These are phyloP conservation scores for Sebastes minor DNA, from an alignment of 2,797 vertebrate genomes.

Conservation along the genomic window DNA sequence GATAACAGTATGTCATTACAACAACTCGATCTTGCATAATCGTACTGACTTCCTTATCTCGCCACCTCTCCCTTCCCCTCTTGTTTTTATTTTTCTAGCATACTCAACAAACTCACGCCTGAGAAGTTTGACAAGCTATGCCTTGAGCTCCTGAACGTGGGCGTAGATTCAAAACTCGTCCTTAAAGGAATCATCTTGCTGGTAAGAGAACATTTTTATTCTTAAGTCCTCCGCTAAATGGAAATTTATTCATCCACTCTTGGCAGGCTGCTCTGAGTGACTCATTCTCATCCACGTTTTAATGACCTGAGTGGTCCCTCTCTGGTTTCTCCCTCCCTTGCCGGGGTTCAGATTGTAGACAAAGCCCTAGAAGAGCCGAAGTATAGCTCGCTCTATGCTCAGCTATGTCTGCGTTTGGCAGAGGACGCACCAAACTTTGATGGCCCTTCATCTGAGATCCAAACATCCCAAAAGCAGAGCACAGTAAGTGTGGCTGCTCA, in stretches of 20 bases:
- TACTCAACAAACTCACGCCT: slow-evolving; percentile 99
- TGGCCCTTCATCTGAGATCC: slow-evolving; percentile 96
- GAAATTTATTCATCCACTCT: slow-evolving; percentile 9
- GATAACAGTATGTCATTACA: neutral
- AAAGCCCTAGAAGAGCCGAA: slow-evolving; percentile 99
- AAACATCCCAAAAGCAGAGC: slow-evolving; percentile 99
- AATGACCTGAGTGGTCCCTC: slow-evolving; percentile 15
- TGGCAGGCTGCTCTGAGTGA: slow-evolving; percentile 21
- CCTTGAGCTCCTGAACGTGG: slow-evolving; percentile 99
- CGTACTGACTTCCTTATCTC: neutral
- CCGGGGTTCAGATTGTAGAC: slow-evolving; percentile 92
- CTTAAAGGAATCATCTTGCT: slow-evolving; percentile 99
- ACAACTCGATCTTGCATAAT: neutral
- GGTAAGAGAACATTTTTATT: slow-evolving; percentile 80
- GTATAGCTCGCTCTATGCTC: slow-evolving; percentile 99
- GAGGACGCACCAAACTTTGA: slow-evolving; percentile 99
- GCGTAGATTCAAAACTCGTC: slow-evolving; percentile 99
- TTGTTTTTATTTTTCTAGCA: slow-evolving; percentile 78
- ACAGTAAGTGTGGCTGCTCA: slow-evolving; percentile 85
- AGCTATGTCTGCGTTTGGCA: slow-evolving; percentile 99
- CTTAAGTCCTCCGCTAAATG: neutral
- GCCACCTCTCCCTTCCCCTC: neutral
- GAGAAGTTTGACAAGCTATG: slow-evolving; percentile 99
- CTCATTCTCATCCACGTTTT: slow-evolving; percentile 19
- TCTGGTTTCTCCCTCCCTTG: neutral